Evolutionary conservation across 2,113 vertebrate genomes (phyloP), one percentile per base, ranked within the genome.

Genomic region (Tragelaphus buxtoni): DNA sequence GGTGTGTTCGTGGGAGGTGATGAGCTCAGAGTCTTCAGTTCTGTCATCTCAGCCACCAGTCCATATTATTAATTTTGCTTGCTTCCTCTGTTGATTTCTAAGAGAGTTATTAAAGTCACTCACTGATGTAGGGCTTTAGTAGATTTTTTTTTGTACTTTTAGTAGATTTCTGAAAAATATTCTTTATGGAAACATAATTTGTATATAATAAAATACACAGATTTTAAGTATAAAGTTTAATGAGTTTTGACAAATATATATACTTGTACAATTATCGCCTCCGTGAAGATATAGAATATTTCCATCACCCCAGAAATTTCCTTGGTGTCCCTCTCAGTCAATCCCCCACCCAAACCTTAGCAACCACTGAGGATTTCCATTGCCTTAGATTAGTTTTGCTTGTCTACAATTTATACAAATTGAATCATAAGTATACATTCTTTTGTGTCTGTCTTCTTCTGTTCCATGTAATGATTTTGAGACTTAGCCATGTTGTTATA

Each of bases 31-130:
- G 20, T 39, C 79, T 82, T 82, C 22, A 55, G 12, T 13, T 55
- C 51, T 22, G 9, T 12, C 32, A 81, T 35, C 32, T 35, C 11
- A 22, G 79, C 22, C 51, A 4, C n/a, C 12, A 55, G 51, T 86
- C 18, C 42, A 32, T 63, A 51, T 85, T 86, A 26, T 83, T 95
- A 63, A 96, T 55, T 90, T 84, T 91, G 49, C 7, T 95, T 76
- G 20, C 83, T 82, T 53, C 45, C 58, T 82, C 58, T 72, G 35
- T 88, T 95, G 47, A 55, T 91, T 84, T 91, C 58, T 91, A 13
- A 93, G 39, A 94, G 30, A 56, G 8, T 90, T 92, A 51, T 58
- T 96, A 61, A 95, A 96, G 35, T 90, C n/a, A 92, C 18, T 53
- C 13, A 80, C 58, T 28, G 95, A 74, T n/a, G 53, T 20, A 60